These are phyloP conservation scores for Halictus rubicundus DNA, from an alignment of 1,140 invertebrate species.

Conservation along the genomic window DNA sequence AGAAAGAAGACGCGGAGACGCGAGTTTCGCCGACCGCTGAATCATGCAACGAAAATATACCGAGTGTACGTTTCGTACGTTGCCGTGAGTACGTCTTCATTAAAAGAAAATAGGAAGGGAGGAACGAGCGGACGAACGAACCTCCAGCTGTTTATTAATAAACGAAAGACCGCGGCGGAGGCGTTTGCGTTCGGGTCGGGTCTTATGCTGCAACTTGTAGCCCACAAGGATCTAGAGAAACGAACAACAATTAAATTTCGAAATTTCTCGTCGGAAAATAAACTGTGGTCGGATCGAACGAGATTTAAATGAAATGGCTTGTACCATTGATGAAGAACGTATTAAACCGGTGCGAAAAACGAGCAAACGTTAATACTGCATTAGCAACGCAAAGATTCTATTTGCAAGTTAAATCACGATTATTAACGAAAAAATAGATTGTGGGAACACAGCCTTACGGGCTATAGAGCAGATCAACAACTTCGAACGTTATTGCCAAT, in stretches of 20 bases:
- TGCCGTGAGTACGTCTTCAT: constrained; percentile 14
- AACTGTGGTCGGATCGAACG: no score
- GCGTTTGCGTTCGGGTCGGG: not conserved
- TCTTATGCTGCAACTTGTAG: not conserved
- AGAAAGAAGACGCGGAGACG: constrained; percentile 13
- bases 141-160: constrained; percentile 46
- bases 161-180: constrained; percentile 22
- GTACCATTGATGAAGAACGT: no score
- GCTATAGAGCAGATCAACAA: not conserved
- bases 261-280: no score
- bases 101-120: constrained; percentile 11
- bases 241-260: no score
- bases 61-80: constrained; percentile 46
- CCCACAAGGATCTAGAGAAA: no score
- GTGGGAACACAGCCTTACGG: not conserved
- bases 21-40: constrained; percentile 53
- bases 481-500: constrained; percentile 9
- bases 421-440: not conserved
- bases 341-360: no score
- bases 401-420: not conserved
- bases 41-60: constrained; percentile 70
- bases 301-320: no score
- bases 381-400: not conserved
- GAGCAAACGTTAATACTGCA: not conserved
- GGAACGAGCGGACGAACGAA: not conserved